Evolutionary conservation across 2,888 invertebrate species (phyloP).

Genomic region (Synanthedon tipuliformis): DNA sequence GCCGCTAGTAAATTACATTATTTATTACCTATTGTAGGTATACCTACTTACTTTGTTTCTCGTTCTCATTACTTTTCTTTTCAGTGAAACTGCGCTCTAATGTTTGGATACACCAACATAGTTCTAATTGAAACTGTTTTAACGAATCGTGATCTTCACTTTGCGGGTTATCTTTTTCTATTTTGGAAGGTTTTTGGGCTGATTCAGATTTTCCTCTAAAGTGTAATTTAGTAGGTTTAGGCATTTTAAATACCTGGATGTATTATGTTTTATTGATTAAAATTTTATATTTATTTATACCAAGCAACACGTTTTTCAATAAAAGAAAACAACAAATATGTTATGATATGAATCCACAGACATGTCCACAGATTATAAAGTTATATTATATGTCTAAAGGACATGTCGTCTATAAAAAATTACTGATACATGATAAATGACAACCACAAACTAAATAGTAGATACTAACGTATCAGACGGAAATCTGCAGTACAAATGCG

Average conservation of each 20-base stretch:
- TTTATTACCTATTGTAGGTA: not conserved
- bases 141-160: conserved; percentile 46
- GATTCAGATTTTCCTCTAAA: conserved; percentile 47
- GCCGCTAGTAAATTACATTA: no score
- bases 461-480: no score
- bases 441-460: no score
- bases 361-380: no score
- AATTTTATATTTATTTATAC: not conserved
- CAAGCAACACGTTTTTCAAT: no score
- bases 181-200: conserved; percentile 46
- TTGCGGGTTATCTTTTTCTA: conserved; percentile 31
- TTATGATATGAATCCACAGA: no score
- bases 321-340: no score
- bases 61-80: conserved; percentile 72
- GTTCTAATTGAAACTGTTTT: conserved; percentile 79
- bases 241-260: conserved; percentile 26
- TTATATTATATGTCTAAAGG: no score
- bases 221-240: conserved; percentile 58
- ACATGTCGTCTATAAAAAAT: no score
- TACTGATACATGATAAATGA: no score
- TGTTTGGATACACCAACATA: conserved; percentile 85
- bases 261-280: not conserved
- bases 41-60: conserved; percentile 67
- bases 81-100: conserved; percentile 70
- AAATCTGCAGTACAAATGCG: no score